Base-by-base conservation (phyloP, 2,797 vertebrate genomes). In the Gobio occitaniae region DNA sequence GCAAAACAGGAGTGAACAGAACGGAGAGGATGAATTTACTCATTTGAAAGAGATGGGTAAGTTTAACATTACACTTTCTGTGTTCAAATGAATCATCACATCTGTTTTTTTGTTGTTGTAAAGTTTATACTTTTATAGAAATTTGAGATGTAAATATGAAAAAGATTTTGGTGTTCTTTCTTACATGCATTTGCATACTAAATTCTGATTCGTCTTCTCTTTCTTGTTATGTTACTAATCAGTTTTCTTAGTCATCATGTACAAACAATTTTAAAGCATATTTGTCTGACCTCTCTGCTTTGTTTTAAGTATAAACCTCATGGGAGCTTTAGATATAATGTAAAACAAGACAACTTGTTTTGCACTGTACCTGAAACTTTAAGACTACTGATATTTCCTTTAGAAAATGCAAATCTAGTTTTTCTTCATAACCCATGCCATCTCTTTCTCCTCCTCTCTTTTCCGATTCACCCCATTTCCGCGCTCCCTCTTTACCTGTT, bases 401-500 rank as follows among this genome's bases (percentile, higher is more conserved):
- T 59, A 59, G 56, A 59, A 29, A 29, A 13, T 61, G 59, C 59
- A 13, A 61, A 63, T 63, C 4, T 63, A 6, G 0, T 17, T 2
- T 54, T 54, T 54, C 25, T 54, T 4, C 12, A 15, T 88, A 80
- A 17, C 54, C 90, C 88, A 54, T 56, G 41, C 9, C 13, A 86
- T 81, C 47, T 78, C 80, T 69, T 54, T 86, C 89, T 90, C 88
- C 89, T 90, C 88, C 88, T 83, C 90, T 68, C 80, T 87, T 90
- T 90, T 89, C 91, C 86, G 48, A 59, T 83, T 91, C 88, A 86
- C 88, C 87, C 89, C 85, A 89, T 86, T 88, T 84, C 90, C 77
- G 78, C 19, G 75, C 88, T 89, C 92, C 92, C 91, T 92, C 86
- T 91, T 94, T 93, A 94, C 93, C 93, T 94, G 92, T 75, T 89